Base-by-base conservation (phyloP, 2,888 invertebrate species). In the Rutpela maculata region DNA sequence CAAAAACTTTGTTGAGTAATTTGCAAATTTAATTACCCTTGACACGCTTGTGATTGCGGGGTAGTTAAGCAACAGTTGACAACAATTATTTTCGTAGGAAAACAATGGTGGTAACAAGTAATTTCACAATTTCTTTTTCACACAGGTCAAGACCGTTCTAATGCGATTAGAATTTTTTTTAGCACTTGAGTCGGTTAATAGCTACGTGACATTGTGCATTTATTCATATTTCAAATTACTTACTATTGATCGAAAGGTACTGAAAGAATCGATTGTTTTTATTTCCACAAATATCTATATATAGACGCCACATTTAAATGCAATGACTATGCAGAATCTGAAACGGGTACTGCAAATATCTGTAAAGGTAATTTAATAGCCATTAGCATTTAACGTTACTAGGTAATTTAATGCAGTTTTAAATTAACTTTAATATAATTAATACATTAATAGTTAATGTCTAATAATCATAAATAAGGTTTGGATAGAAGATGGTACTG, bases 121-220 rank as follows among this genome's bases (percentile, higher is more conserved):
- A 31, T 63, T 63, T 35, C 62, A 17, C 62, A 63, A 63, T 63
- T 63, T 63, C 62, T 50, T 50, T 50, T 63, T 35, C 62, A 2
- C 22, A 18, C 62, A 17, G 62, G 62, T 63, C 62, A 63, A 63
- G 62, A 63, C 17, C 62, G 12, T n/a, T 35, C 22, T 17, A 17
- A 26, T n/a, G 50, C 5, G 26, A 60, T 60, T 31, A n/a, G n/a
- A 15, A 4, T 17, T 35, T 35, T 63, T 26, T 35, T 35, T 35
- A n/a, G 35, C n/a, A 35, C 35, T 17, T 15, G 31, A 62, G 7
- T 62, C 31, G 5, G n/a, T 26, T 15, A 26, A 31, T 43, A n/a
- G n/a, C n/a, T n/a, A 12, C 26, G 31, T 22, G 60, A 60, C 60
- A n/a, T 15, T 4, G 50, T 12, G 7, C 50, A 50, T 15, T 50